Base-by-base conservation (phyloP, 2,113 vertebrate genomes). In the Gnathonemus longibarbis region DNA sequence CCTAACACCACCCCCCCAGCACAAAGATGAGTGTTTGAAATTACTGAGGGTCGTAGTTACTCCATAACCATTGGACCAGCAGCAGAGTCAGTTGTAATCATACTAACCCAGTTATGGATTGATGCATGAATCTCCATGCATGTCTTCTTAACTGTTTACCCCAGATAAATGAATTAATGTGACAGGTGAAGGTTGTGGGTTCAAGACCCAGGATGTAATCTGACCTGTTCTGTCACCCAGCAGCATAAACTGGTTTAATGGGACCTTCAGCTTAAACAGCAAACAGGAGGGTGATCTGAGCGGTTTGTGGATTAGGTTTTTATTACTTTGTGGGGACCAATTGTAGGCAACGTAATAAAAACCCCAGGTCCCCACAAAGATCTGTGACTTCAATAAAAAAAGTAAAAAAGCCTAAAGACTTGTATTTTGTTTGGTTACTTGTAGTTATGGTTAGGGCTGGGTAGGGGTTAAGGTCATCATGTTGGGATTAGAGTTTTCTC, bases 11-110 rank as follows among this genome's bases (percentile, higher is more conserved):
- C 91, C 91, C 88, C 89, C 13, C 35, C 56, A 88, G 88, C 91
- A 89, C 90, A 91, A 89, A 88, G 89, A 92, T 89, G 91, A 89
- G 90, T 93, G 91, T 94, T 94, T 93, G 91, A 94, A 94, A 91
- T 90, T 92, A 91, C 89, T 50, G 11, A 77, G 90, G 84, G 39
- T 42, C 39, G 3, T 84, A 27, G 56, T 88, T 24, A 15, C 35
- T 58, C 3, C 86, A 39, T 31, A 35, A 2, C 31, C 17, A 42
- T 1, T 56, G 83, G 17, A 10, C 3, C 8, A 46, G 83, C 7
- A 11, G 35, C 9, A 45, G 52, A 53, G 77, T 84, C 15, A 84
- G 35, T 42, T 3, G 2, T 19, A 84, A 84, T 45, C 35, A 27
- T 70, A 13, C 62, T 31, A 70, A 31, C 24, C 24, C 24, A 10